Evolutionary conservation across 2,888 invertebrate species (phyloP).

Genomic region (Anorthoa munda): DNA sequence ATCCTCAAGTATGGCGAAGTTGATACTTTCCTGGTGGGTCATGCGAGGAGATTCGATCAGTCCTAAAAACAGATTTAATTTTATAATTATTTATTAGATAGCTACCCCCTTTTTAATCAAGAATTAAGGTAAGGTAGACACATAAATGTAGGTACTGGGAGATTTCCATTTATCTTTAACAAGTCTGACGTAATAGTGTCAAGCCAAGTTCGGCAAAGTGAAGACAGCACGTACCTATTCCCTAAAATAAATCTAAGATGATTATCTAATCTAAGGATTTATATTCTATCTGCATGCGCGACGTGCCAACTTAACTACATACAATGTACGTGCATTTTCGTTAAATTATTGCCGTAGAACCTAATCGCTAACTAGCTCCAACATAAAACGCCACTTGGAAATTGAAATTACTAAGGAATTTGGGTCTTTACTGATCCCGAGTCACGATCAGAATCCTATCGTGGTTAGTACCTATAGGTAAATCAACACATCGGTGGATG

Average conservation of each 20-base stretch:
- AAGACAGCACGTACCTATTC: not conserved
- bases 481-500: not conserved
- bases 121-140: too few relatives aligned
- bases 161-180: not conserved
- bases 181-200: not conserved
- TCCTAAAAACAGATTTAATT: conserved; percentile 81
- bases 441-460: too few relatives aligned
- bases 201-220: not conserved
- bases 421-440: not conserved
- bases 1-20: conserved; percentile 94
- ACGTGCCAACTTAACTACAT: not conserved
- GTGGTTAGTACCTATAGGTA: too few relatives aligned
- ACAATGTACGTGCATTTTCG: not conserved
- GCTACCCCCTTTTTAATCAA: too few relatives aligned
- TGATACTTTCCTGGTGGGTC: conserved; percentile 92
- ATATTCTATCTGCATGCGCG: not conserved
- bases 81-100: not conserved
- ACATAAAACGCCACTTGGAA: not conserved
- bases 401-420: not conserved
- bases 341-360: not conserved
- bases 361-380: too few relatives aligned
- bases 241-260: not conserved
- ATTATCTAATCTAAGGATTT: not conserved
- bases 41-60: conserved; percentile 92
- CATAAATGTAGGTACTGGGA: not conserved